Base-by-base conservation (phyloP, 53 echinoderm and acorn worm species). In the Glandiceps talaboti region DNA sequence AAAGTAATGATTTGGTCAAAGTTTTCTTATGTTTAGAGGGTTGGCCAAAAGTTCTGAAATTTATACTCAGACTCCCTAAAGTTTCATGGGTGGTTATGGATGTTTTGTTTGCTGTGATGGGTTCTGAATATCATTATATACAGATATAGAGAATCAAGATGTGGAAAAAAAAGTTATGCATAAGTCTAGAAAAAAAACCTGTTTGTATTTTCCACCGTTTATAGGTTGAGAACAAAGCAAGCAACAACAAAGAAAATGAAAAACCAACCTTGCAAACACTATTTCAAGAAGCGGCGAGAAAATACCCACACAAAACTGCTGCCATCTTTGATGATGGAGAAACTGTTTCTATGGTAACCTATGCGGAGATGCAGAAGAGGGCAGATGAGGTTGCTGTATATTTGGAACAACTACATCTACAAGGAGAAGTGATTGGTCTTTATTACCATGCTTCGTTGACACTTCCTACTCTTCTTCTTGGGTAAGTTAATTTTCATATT, bases 281-380 rank as follows among this genome's bases (percentile, higher is more conserved):
- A 76, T 80, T 93, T 74, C 28, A 30, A 31, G 31, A 64, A 1
- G 84, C 88, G 20, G 86, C 86, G 76, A 32, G 27, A 32, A 77
- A 75, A 73, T 77, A 83, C 33, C 79, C 86, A 1, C 30, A 81
- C 81, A 85, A 80, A 14, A 82, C 75, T 32, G 93, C 93, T 29
- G 83, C 82, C 28, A 77, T 93, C 14, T 83, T 79, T 90, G 93
- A 93, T 88, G 88, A 90, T 75, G 88, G 93, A 28, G 74, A 81
- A 31, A 33, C 1, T 29, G 81, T 80, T 29, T 30, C 74, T 28
- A 31, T 85, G 79, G 32, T 76, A 29, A 85, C 87, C 1, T 93
- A 90, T 74, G 26, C 45, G 0, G 75, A 88, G 30, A 76, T 88
- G 77, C 80, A 72, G 72, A 77, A 81, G 28, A 80, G 74, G 1